These are phyloP conservation scores for Syrmaticus mikado DNA, from an alignment of 2,113 vertebrate genomes.

Conservation along the genomic window DNA sequence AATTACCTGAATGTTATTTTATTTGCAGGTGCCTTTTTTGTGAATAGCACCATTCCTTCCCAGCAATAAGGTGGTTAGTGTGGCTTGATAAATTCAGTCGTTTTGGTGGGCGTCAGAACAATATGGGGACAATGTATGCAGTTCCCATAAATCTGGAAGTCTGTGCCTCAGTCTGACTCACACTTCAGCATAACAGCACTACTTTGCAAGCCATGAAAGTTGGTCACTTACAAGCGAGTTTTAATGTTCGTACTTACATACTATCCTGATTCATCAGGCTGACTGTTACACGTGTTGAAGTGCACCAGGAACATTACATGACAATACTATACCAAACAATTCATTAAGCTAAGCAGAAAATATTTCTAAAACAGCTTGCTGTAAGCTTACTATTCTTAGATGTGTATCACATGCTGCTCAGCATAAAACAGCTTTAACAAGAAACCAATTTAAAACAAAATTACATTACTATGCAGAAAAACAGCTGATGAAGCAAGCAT, in stretches of 20 bases:
- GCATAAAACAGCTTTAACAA: background rate
- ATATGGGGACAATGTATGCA: background rate
- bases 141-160: background rate
- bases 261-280: background rate
- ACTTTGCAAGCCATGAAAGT: background rate
- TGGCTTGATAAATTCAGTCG: background rate
- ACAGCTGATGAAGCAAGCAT: background rate
- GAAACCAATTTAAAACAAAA: background rate
- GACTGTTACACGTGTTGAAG: background rate
- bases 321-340: background rate
- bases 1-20: background rate
- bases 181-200: background rate
- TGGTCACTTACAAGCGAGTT: background rate
- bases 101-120: background rate
- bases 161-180: background rate
- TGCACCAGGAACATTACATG: background rate
- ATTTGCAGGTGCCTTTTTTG: background rate
- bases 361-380: background rate
- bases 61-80: background rate
- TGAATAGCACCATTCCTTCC: background rate
- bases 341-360: background rate
- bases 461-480: background rate
- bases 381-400: background rate
- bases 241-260: conserved; percentile 28
- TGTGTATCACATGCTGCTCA: background rate